Evolutionary conservation across 1,140 invertebrate genomes (phyloP).

Genomic region (Caenorhabditis tropicalis): DNA sequence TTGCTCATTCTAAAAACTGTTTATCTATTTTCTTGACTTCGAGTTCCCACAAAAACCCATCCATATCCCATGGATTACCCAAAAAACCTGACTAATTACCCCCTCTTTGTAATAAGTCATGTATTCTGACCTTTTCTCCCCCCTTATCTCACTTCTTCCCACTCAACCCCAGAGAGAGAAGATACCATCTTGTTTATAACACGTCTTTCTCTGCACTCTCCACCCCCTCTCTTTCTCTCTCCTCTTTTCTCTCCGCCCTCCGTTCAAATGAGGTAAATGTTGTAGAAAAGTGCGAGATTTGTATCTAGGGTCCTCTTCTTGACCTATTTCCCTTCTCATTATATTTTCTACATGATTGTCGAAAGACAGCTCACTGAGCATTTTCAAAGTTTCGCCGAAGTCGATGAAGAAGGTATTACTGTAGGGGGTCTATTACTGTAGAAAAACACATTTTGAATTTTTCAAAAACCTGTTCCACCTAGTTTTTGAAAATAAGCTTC

Average conservation of each 20-base stretch:
- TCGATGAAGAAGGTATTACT: slow-evolving; percentile 33
- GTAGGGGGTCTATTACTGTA: no score
- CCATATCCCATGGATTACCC: no score
- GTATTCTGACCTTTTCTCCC: slow-evolving; percentile 27
- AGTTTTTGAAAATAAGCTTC: no score
- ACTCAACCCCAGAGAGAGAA: not conserved
- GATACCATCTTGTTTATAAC: slow-evolving; percentile 6
- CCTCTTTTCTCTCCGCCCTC: not conserved
- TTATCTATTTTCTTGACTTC: no score
- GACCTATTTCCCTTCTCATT: not conserved
- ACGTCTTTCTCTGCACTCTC: not conserved
- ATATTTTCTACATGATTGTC: not conserved
- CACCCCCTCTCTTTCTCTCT: not conserved
- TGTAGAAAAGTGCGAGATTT: slow-evolving; percentile 27
- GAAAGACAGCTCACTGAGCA: slow-evolving; percentile 9
- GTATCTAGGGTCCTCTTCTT: not conserved
- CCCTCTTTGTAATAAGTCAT: not conserved
- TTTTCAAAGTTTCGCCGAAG: not conserved
- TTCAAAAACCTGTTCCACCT: no score
- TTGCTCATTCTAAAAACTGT: no score
- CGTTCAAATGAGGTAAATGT: not conserved
- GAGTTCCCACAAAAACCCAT: no score
- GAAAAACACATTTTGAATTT: not conserved
- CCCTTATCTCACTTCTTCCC: no score
- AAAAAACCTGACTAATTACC: no score